Evolutionary conservation across 2,888 invertebrate genomes (phyloP), one percentile per base, ranked within the genome.

Genomic region (Exocentrus adspersus): DNA sequence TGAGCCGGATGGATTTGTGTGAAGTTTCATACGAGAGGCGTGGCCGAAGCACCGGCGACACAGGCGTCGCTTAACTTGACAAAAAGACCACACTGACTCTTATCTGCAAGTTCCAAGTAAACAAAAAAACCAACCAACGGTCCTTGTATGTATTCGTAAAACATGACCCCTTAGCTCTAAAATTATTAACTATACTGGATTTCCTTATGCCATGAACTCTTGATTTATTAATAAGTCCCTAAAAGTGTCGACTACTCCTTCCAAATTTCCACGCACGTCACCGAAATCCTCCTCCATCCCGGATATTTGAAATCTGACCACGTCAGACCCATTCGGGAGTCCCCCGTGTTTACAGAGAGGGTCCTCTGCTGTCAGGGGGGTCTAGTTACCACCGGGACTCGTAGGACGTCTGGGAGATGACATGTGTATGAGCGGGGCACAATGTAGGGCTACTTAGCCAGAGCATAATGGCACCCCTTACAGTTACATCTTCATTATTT

Each of bases 331-430:
- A 24, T 28, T 54, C 43, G 16, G 28, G 32, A 20, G 46, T 30
- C 32, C 57, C 57, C 32, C 42, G 57, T 75, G 74, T 76, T 76
- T 74, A 67, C 70, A 64, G 62, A 74, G 75, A 76, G 75, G 75
- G 75, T 68, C 68, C 64, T 64, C 60, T 65, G 65, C 60, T 60
- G 66, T 67, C n/a, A n/a, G n/a, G n/a, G 57, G 52, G 53, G 24
- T 30, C 37, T 60, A 32, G 48, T 43, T 60, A 62, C 37, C 54
- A 48, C 56, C 32, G 61, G 52, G 37, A 17, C 54, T 63, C 65
- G 42, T 63, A 62, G 67, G 62, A 65, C 61, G 67, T 64, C 62
- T 71, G 71, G 72, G 72, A 72, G 68, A 69, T 67, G 71, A 71
- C 71, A 72, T 71, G 71, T 72, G 72, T 68, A 65, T 60, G 62